Conservation (phyloP, 2,797 vertebrate species). For the Triplophysa yarkandensis region DNA sequence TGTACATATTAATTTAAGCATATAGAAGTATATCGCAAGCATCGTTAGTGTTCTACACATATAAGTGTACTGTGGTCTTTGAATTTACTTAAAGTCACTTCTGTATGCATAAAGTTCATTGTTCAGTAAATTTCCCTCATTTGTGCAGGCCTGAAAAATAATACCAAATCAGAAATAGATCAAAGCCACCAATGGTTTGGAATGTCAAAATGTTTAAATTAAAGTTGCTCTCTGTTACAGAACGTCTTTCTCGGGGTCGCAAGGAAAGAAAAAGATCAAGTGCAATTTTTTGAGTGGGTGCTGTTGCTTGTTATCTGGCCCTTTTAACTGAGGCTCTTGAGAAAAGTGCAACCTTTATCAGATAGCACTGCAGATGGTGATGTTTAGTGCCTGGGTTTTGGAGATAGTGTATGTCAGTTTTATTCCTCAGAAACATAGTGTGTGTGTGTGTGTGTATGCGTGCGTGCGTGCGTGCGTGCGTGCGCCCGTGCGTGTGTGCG, state of each 20-base stretch:
- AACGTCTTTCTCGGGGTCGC: slow-evolving; percentile 16
- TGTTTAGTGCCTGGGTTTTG: slow-evolving; percentile 13
- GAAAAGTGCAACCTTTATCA: slow-evolving; percentile 38
- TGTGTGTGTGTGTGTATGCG: not conserved
- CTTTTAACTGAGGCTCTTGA: slow-evolving; percentile 30
- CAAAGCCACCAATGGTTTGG: slow-evolving; percentile 45
- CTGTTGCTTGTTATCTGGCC: slow-evolving; percentile 48
- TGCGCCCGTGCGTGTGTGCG: too few relatives aligned
- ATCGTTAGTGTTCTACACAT: slow-evolving; percentile 4
- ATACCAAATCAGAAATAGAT: slow-evolving; percentile 51
- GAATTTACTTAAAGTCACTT: not conserved
- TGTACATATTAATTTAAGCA: slow-evolving; percentile 5
- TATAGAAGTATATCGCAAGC: not conserved
- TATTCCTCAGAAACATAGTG: not conserved
- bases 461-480: too few relatives aligned
- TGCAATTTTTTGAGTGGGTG: slow-evolving; percentile 34
- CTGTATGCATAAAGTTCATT: slow-evolving; percentile 14
- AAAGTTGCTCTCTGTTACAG: slow-evolving; percentile 44
- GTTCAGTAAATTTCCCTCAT: slow-evolving; percentile 24
- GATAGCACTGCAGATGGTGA: slow-evolving; percentile 14
- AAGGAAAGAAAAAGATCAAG: slow-evolving; percentile 22
- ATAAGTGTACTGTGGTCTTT: not conserved
- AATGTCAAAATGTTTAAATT: slow-evolving; percentile 53
- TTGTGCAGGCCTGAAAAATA: slow-evolving; percentile 16
- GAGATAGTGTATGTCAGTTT: slow-evolving; percentile 7